Evolutionary conservation across 2,113 vertebrate genomes (phyloP).

Genomic region (Theristicus caerulescens): DNA sequence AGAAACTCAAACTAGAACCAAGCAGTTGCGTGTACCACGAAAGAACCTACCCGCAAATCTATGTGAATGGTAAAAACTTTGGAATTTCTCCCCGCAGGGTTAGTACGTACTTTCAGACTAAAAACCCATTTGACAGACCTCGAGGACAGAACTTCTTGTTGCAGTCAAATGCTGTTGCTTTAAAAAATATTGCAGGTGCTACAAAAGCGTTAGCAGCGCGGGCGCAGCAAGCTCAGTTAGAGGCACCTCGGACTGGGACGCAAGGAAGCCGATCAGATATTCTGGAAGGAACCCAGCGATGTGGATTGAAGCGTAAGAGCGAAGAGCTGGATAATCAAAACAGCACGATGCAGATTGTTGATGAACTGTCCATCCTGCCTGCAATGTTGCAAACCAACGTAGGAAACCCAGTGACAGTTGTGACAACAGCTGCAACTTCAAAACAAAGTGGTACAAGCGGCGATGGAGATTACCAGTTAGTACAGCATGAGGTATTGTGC

Average conservation of each 20-base stretch:
- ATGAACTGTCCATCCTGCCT: slow-evolving; percentile 95
- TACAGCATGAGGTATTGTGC: slow-evolving; percentile 95
- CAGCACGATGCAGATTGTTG: slow-evolving; percentile 97
- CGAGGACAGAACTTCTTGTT: slow-evolving; percentile 84
- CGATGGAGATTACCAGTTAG: slow-evolving; percentile 96
- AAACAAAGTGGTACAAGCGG: slow-evolving; percentile 83
- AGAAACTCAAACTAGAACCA: slow-evolving; percentile 99
- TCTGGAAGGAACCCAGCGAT: slow-evolving; percentile 89
- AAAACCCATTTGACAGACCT: slow-evolving; percentile 80
- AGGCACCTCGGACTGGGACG: slow-evolving; percentile 62
- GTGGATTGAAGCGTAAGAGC: slow-evolving; percentile 98
- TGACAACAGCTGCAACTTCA: slow-evolving; percentile 75
- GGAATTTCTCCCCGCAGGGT: slow-evolving; percentile 86
- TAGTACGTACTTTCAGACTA: slow-evolving; percentile 86
- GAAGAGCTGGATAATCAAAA: slow-evolving; percentile 90
- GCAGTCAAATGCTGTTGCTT: slow-evolving; percentile 86
- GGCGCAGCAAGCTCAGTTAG: slow-evolving; percentile 62
- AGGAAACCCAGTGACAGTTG: slow-evolving; percentile 86
- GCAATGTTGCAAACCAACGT: slow-evolving; percentile 95
- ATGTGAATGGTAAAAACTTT: slow-evolving; percentile 93
- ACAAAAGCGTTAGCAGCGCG: slow-evolving; percentile 78
- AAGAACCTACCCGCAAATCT: slow-evolving; percentile 88
- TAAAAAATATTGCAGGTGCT: slow-evolving; percentile 82
- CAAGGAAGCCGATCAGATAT: slow-evolving; percentile 80
- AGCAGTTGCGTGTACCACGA: slow-evolving; percentile 96